These are phyloP conservation scores for Dasypus novemcinctus DNA, from an alignment of 2,113 vertebrate species.

Conservation along the genomic window DNA sequence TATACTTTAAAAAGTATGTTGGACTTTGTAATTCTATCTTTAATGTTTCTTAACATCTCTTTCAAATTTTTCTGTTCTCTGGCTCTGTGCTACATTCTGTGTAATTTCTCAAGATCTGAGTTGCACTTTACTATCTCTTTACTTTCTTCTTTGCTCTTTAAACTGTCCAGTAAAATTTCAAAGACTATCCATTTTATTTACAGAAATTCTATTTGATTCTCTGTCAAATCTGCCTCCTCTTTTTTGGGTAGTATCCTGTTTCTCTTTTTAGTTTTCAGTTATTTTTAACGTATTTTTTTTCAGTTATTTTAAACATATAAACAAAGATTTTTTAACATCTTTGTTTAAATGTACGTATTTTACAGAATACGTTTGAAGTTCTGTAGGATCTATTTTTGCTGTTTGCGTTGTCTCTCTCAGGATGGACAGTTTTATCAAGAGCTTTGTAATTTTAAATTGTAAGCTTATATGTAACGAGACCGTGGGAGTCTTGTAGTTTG, in stretches of 20 bases:
- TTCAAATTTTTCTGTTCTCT: not conserved
- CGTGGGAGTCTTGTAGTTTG: not conserved
- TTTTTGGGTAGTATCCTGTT: not conserved
- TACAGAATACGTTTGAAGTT: not conserved
- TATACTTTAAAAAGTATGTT: not conserved
- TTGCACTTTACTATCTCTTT: not conserved
- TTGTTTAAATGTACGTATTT: not conserved
- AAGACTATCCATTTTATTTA: not conserved
- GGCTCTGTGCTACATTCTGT: not conserved
- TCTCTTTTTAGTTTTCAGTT: not conserved
- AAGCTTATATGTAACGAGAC: not conserved
- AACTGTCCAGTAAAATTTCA: not conserved
- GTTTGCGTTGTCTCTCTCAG: not conserved
- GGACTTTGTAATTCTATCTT: not conserved
- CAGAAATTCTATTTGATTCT: not conserved
- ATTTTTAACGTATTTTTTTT: slow-evolving; percentile 35
- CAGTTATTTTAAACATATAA: not conserved
- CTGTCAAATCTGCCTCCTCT: not conserved
- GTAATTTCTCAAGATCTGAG: not conserved
- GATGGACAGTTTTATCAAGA: not conserved
- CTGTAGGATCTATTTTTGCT: not conserved
- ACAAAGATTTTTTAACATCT: not conserved
- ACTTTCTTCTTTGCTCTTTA: not conserved
- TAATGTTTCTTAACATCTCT: not conserved
- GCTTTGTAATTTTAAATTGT: not conserved